These are phyloP conservation scores for Murina feae DNA, from an alignment of 2,113 vertebrate genomes.

Conservation along the genomic window DNA sequence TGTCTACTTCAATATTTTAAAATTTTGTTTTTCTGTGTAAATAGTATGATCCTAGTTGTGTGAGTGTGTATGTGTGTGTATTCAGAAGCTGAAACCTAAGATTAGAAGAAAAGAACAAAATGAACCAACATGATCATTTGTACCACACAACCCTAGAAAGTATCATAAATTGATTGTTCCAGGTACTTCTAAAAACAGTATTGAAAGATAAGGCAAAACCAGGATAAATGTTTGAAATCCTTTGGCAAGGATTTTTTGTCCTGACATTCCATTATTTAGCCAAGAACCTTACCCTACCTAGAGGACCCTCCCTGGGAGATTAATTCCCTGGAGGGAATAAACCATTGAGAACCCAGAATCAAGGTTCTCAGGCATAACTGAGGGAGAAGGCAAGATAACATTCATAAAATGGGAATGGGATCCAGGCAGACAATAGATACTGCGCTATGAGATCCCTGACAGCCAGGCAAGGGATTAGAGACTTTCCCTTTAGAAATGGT, in stretches of 20 bases:
- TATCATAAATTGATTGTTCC: not conserved
- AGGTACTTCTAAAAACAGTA: not conserved
- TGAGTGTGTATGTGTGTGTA: not conserved
- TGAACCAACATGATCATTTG: not conserved
- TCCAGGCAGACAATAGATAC: not conserved
- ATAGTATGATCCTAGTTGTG: not conserved
- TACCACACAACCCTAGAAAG: not conserved
- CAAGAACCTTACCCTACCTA: not conserved
- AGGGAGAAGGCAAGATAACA: not conserved
- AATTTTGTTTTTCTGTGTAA: conserved; percentile 15
- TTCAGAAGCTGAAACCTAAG: not conserved
- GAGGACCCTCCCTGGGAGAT: not conserved
- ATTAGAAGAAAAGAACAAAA: not conserved
- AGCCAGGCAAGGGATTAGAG: not conserved
- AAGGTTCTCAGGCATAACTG: not conserved
- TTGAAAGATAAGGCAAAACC: not conserved
- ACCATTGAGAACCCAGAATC: not conserved
- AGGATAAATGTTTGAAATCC: not conserved
- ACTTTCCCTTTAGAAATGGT: not conserved
- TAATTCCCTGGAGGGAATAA: not conserved
- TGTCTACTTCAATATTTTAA: conserved; percentile 34
- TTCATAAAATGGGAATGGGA: not conserved
- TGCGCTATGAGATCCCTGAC: not conserved
- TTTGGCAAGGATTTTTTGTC: not conserved
- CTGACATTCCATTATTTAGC: not conserved